Evolutionary conservation across 37 sponge, comb jelly and placozoan genomes (phyloP).

Genomic region (Axinella damicornis): DNA sequence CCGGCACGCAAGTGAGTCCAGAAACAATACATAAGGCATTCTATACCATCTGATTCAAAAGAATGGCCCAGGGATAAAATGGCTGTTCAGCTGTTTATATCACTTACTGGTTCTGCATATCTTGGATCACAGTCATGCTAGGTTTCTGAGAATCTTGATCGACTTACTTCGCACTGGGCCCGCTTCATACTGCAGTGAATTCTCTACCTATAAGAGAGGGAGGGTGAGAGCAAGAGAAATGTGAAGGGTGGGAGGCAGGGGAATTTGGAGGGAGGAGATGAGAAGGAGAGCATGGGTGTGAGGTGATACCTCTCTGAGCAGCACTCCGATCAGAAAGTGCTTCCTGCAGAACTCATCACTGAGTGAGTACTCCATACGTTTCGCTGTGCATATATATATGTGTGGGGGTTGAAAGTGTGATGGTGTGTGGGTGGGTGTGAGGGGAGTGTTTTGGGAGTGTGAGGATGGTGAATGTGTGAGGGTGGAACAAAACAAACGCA

Average conservation of each 20-base stretch:
- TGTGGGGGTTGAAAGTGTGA: background rate
- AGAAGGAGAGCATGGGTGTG: too few species aligned
- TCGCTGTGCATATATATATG: conserved; percentile 16
- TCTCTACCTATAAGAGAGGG: conserved; percentile 48
- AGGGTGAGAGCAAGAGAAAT: background rate
- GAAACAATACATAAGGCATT: too few species aligned
- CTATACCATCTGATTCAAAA: too few species aligned
- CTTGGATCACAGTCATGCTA: conserved; percentile 88
- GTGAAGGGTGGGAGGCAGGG: background rate
- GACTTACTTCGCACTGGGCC: conserved; percentile 57
- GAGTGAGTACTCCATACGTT: conserved; percentile 40
- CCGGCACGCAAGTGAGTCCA: too few species aligned
- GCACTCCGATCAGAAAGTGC: conserved; percentile 86
- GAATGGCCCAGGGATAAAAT: too few species aligned
- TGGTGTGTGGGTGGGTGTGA: background rate
- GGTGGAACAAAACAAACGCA: background rate
- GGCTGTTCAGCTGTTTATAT: too few species aligned
- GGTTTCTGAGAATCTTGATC: conserved; percentile 68
- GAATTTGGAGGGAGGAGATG: too few species aligned
- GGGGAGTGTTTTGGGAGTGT: too few species aligned
- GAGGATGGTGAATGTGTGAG: background rate
- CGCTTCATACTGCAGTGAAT: conserved; percentile 63
- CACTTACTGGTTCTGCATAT: conserved; percentile 70
- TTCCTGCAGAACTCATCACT: conserved; percentile 82
- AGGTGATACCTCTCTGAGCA: conserved; percentile 76